Evolutionary conservation across 2,797 vertebrate genomes (phyloP).

Genomic region (Pseudopleuronectes americanus): DNA sequence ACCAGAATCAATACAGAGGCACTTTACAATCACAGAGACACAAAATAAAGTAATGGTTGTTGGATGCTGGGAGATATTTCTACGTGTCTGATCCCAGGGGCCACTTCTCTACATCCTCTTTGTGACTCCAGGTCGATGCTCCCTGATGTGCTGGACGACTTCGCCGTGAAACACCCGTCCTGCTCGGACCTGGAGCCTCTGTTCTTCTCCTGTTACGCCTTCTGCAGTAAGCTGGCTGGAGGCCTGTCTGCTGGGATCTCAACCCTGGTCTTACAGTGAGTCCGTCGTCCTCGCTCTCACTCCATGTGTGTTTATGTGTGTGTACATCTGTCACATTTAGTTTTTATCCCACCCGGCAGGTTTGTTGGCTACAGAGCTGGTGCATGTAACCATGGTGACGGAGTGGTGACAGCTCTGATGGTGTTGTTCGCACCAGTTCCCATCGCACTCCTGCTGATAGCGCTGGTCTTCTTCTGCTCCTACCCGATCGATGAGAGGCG

Average conservation of each 20-base stretch:
- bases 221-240: conserved; percentile 86
- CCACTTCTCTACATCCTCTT: too few species aligned
- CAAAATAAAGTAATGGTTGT: too few species aligned
- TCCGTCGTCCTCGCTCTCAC: conserved; percentile 20
- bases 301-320: background rate
- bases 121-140: conserved; percentile 84
- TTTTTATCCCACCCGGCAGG: conserved; percentile 54
- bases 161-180: conserved; percentile 70
- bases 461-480: conserved; percentile 76
- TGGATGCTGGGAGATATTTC: too few species aligned
- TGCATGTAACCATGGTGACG: conserved; percentile 70
- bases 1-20: too few species aligned
- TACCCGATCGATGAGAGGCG: conserved; percentile 80
- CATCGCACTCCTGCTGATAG: conserved; percentile 75
- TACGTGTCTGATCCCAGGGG: too few species aligned
- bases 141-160: conserved; percentile 84
- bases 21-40: too few species aligned
- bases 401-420: conserved; percentile 70
- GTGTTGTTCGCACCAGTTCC: conserved; percentile 81
- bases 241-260: conserved; percentile 82
- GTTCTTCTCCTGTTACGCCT: conserved; percentile 85
- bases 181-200: conserved; percentile 81
- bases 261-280: conserved; percentile 84
- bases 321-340: conserved; percentile 6
- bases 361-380: conserved; percentile 81